Base-by-base conservation (phyloP, 2,888 invertebrate species). In the Cryptus viduatorius region DNA sequence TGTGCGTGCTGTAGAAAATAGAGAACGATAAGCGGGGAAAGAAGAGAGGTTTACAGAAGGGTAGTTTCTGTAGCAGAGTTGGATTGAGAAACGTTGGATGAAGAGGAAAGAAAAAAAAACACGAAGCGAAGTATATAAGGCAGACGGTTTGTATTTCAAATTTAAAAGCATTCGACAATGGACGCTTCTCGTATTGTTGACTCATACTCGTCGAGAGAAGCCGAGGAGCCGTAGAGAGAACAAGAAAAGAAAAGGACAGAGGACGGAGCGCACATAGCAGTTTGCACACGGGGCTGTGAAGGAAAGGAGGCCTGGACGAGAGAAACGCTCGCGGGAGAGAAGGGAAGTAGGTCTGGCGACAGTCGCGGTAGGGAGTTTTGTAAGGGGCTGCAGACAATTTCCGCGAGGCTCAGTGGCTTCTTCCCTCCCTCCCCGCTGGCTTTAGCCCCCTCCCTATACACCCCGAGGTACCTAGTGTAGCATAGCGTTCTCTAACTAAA, bases 121-220 rank as follows among this genome's bases (percentile, higher is more conserved):
- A 77, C 24, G 59, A 44, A 61, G 72, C 79, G 75, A 46, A 64
- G 59, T 79, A 84, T 87, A 87, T 86, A 90, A 90, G 89, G 89
- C 89, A 91, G 92, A 92, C 90, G 90, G 92, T 93, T 92, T 93
- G 91, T 92, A 91, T 93, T 93, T 91, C 90, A 92, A 93, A 93
- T 92, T 93, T 93, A 93, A 93, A 93, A 93, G 93, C 93, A 93
- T 93, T 92, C 90, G 92, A 92, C 93, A 93, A 93, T 92, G 90
- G 91, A 88, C 88, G 90, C 89, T 91, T 91, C 90, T 89, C 69
- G 90, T 91, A 93, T 92, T 93, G 93, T 93, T 90, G 91, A 91
- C 90, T 91, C 89, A 37, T 37, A 86, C 88, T 90, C 87, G 89
- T 81, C 83, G 83, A 88, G 59, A 56, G 65, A 16, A 48, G 64